Evolutionary conservation across 2,113 vertebrate genomes (phyloP), one percentile per base, ranked within the genome.

Genomic region (Leptocoma aspasia): DNA sequence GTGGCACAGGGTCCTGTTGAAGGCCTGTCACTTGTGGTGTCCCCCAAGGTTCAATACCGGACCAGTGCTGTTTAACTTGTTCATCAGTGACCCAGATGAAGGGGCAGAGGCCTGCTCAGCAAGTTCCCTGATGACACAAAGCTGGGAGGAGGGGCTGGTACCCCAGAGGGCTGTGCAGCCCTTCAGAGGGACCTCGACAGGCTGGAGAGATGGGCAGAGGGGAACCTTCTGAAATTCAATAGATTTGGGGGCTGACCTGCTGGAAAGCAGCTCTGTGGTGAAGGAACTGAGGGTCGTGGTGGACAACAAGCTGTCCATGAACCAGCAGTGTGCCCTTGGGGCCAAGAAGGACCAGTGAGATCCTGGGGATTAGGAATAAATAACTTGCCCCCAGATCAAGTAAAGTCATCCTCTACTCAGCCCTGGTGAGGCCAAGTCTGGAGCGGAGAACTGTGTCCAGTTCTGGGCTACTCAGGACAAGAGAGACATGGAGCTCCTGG

Each of bases 71-170:
- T 33, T 82, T 68, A 41, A 60, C 16, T 47, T 31, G 17, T 5
- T n/a, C n/a, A 53, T 41, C 24, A 28, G 0, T 45, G 45, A 75
- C 45, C n/a, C 41, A 9, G 23, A n/a, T 7, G 39, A 68, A 28
- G 37, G 39, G 39, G 30, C 30, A 68, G 61, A 68, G 10, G 2
- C 11, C 5, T 53, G 19, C 53, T 61, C 61, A 41, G 45, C 1
- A 47, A 22, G n/a, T 27, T 53, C 24, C 1, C 9, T 26, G 39
- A 41, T 22, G 17, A 41, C 30, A 82, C n/a, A 76, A n/a, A 35
- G 20, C 54, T 75, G 30, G 1, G 28, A 89, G 30, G n/a, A 68
- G 23, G 18, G 39, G 45, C 6, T 0, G 0, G 5, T 4, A n/a
- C 16, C 24, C 24, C 47, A 75, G 33, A 24, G 69, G 4, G 44